These are phyloP conservation scores for Hedya salicella DNA, from an alignment of 2,888 invertebrate genomes.

Conservation along the genomic window DNA sequence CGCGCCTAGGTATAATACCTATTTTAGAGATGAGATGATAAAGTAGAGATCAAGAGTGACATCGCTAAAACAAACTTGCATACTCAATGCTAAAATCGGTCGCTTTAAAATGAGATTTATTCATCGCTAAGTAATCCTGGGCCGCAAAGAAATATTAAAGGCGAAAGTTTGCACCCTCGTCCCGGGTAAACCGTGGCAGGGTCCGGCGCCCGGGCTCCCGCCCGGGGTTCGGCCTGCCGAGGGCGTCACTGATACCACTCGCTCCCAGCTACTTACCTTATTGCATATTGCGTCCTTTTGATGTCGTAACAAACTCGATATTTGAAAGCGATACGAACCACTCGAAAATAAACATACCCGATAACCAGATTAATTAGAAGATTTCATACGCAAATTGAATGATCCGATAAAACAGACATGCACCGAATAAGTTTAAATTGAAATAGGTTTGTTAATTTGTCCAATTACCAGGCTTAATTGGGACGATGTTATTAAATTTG, in stretches of 20 bases:
- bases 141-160: slow-evolving; percentile 63
- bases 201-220: slow-evolving; percentile 35
- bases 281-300: slow-evolving; percentile 41
- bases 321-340: slow-evolving; percentile 29
- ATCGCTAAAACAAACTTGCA: slow-evolving; percentile 4
- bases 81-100: slow-evolving; percentile 52
- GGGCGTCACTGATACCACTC: slow-evolving; percentile 43
- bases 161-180: slow-evolving; percentile 62
- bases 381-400: slow-evolving; percentile 15
- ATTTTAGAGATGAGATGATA: neutral
- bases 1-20: too few species aligned
- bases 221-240: slow-evolving; percentile 32
- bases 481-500: slow-evolving; percentile 22
- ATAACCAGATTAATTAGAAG: neutral
- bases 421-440: slow-evolving; percentile 30
- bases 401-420: slow-evolving; percentile 7
- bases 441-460: slow-evolving; percentile 37
- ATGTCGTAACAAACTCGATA: slow-evolving; percentile 38
- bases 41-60: neutral
- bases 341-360: slow-evolving; percentile 11
- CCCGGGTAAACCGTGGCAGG: slow-evolving; percentile 53
- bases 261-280: slow-evolving; percentile 44
- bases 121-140: slow-evolving; percentile 63
- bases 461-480: slow-evolving; percentile 39
- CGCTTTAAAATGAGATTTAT: slow-evolving; percentile 65